phyloP scores from a whole-genome alignment of 2,888 invertebrate genomes.

The Liodrosophila aerea region DNA sequence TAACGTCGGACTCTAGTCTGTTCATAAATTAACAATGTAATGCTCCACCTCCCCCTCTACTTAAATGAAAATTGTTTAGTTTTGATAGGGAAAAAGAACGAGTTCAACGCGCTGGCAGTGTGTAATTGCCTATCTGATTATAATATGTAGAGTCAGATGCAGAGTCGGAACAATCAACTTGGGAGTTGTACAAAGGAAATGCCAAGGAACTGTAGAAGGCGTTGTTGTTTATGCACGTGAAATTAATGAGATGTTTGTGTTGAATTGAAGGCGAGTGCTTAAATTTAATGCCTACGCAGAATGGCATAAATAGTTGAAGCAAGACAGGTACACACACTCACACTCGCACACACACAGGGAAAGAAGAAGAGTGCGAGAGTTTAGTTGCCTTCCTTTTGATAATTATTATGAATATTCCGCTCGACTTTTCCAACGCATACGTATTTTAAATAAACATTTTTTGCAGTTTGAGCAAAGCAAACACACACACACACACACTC shows the following conservation, averaged over 20 bases:
- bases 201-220: constrained; percentile 17
- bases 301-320: constrained; percentile 54
- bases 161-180: constrained; percentile 20
- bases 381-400: constrained; percentile 17
- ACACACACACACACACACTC: constrained; percentile 22
- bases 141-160: constrained; percentile 17
- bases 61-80: constrained; percentile 32
- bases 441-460: constrained; percentile 64
- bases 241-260: constrained; percentile 72
- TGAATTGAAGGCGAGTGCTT: constrained; percentile 67
- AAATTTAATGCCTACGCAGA: constrained; percentile 63
- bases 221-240: constrained; percentile 58
- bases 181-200: constrained; percentile 12
- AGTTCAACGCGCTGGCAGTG: constrained; percentile 38
- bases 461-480: constrained; percentile 49
- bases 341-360: neutral
- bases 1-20: constrained; percentile 27
- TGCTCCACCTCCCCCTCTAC: neutral
- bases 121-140: constrained; percentile 36
- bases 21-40: constrained; percentile 46
- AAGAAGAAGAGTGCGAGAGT: constrained; percentile 12
- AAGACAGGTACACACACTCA: no score
- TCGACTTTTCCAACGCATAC: constrained; percentile 32
- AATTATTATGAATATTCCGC: constrained; percentile 59
- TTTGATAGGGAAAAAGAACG: constrained; percentile 1